Base-by-base conservation (phyloP, 2,113 vertebrate genomes). In the Syngnathus floridae region DNA sequence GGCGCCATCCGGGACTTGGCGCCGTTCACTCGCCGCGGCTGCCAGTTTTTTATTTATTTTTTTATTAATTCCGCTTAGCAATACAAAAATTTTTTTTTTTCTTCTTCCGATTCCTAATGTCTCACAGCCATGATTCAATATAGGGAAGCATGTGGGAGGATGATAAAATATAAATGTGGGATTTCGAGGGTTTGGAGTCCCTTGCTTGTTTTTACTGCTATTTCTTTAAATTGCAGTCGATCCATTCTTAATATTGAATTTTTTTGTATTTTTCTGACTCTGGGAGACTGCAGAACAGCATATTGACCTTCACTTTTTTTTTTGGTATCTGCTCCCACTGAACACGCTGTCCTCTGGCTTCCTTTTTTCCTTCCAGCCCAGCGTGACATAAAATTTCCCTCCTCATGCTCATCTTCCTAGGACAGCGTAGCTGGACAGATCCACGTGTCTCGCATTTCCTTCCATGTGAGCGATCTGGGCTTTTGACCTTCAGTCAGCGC, bases 211-310 rank as follows among this genome's bases (percentile, higher is more conserved):
- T 40, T 59, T 38, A 59, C 9, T 8, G 57, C 4, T 41, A 40
- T 41, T 43, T 41, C 26, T 31, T 55, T 31, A 35, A 55, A 22
- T 55, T 31, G 16, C 1, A 11, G 51, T 31, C 12, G 10, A 54
- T 12, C 49, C 2, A 12, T 31, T 31, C 26, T 9, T 35, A 56
- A 17, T 35, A 16, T 36, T 13, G 9, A 16, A 13, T 41, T 36
- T 12, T 12, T 41, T 41, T 31, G 56, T 70, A 51, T 62, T 79
- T 79, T 76, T 76, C 56, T 81, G 72, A 78, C 69, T 58, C 79
- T 83, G 82, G 72, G 74, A 82, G 81, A 72, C 84, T 56, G 79
- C 86, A 79, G 76, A 69, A 72, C 82, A 84, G 82, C 78, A 83
- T 86, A 83, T 79, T 81, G 81, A 83, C 86, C 82, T 69, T 76